phyloP scores from a whole-genome alignment of 2,797 vertebrate species.

The Acanthurus tractus region DNA sequence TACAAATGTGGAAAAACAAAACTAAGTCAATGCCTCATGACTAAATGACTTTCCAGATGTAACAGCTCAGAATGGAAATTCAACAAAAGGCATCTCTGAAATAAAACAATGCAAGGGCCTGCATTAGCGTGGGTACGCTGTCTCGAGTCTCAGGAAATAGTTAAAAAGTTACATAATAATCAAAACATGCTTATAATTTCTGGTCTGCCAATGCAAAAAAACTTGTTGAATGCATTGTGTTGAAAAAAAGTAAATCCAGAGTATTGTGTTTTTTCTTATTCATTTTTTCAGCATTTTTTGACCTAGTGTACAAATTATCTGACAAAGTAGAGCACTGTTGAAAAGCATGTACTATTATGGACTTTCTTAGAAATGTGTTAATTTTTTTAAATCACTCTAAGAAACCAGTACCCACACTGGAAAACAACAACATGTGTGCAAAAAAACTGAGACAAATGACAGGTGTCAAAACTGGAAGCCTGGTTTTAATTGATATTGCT shows the following conservation, averaged over 20 bases:
- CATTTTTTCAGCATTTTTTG: neutral
- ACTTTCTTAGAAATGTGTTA: slow-evolving; percentile 5
- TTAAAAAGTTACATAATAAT: neutral
- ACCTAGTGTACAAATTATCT: slow-evolving; percentile 3
- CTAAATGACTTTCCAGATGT: neutral
- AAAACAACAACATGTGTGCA: slow-evolving; percentile 8
- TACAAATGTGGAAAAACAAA: neutral
- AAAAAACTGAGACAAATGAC: slow-evolving; percentile 80
- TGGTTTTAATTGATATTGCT: slow-evolving; percentile 99
- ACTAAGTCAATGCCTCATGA: neutral
- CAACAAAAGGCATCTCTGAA: neutral
- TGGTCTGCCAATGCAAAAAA: neutral
- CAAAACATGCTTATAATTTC: neutral
- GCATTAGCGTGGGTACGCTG: neutral
- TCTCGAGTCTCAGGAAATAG: too few relatives aligned
- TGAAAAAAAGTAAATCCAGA: neutral
- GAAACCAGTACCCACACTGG: neutral
- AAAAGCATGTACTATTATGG: neutral
- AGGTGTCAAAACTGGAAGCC: slow-evolving; percentile 98
- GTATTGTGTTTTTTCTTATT: neutral
- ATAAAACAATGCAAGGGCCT: neutral
- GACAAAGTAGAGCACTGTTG: slow-evolving; percentile 2
- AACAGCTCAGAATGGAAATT: neutral
- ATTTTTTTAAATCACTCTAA: neutral
- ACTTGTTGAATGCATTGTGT: neutral